Conservation (phyloP, 2,797 vertebrate genomes). For the Sternotherus odoratus region DNA sequence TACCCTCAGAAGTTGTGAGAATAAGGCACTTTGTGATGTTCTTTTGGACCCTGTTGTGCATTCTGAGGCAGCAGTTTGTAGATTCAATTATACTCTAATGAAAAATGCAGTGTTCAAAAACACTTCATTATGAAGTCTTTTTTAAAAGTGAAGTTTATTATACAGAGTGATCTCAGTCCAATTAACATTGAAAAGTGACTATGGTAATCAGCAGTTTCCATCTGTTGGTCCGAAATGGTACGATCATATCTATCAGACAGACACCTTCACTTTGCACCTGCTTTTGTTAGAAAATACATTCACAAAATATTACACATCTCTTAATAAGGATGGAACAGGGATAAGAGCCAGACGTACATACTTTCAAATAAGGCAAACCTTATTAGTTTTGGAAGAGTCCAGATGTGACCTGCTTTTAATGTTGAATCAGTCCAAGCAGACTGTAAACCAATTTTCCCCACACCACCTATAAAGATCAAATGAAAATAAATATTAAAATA, state of each 20-base stretch:
- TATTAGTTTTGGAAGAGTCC: background rate
- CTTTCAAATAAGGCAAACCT: background rate
- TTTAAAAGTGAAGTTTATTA: constrained; percentile 63
- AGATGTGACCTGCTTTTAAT: background rate
- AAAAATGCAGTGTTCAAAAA: constrained; percentile 67
- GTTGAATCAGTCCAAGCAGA: background rate
- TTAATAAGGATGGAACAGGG: background rate
- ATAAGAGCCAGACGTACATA: background rate
- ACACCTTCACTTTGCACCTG: constrained; percentile 1
- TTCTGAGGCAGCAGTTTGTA: constrained; percentile 47
- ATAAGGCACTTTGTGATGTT: background rate
- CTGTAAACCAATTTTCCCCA: background rate
- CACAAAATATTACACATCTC: background rate
- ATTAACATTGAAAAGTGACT: constrained; percentile 67
- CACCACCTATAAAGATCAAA: background rate
- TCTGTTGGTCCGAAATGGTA: constrained; percentile 44
- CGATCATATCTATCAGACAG: background rate
- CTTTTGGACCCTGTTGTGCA: constrained; percentile 24
- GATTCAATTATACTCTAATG: constrained; percentile 55
- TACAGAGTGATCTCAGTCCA: constrained; percentile 62
- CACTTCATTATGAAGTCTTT: constrained; percentile 46
- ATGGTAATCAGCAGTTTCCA: constrained; percentile 66
- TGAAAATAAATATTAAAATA: background rate
- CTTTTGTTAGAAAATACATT: background rate
- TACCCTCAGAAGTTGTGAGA: background rate